These are phyloP conservation scores for Sebastolobus alascanus DNA, from an alignment of 2,797 vertebrate genomes.

Conservation along the genomic window DNA sequence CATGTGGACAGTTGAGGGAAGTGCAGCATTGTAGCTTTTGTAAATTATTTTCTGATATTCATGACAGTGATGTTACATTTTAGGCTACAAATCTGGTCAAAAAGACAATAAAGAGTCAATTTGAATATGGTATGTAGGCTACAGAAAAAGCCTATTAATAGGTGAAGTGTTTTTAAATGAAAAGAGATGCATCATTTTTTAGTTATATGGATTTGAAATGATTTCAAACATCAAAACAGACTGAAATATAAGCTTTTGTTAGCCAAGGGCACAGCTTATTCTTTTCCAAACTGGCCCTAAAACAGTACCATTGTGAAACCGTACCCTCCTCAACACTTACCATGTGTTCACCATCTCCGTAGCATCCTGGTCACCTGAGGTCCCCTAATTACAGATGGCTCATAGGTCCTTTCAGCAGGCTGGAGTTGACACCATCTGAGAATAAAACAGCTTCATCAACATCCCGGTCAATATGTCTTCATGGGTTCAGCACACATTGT, in stretches of 20 bases:
- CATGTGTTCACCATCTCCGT: constrained; percentile 78
- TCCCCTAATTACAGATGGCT: constrained; percentile 65
- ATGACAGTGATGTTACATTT: constrained; percentile 10
- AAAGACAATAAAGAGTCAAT: background rate
- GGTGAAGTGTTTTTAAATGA: background rate
- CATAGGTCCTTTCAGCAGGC: constrained; percentile 55
- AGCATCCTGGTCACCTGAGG: constrained; percentile 61
- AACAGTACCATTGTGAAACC: constrained; percentile 27
- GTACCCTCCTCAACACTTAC: constrained; percentile 61
- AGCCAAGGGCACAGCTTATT: background rate
- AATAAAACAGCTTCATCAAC: constrained; percentile 57
- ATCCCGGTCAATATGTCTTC: constrained; percentile 44
- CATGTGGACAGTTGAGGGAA: constrained; percentile 60
- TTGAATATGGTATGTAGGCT: background rate
- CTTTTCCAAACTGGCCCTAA: constrained; percentile 13
- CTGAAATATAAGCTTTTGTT: background rate
- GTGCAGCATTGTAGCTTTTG: constrained; percentile 36
- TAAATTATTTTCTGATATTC: background rate
- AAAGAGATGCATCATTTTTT: background rate
- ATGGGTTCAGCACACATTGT: constrained; percentile 50
- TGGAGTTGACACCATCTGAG: constrained; percentile 53
- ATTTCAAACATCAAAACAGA: background rate
- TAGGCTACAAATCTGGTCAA: background rate
- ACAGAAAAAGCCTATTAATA: background rate
- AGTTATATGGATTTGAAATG: background rate